These are phyloP conservation scores for Anguilla marmorata DNA, from an alignment of 2,797 vertebrate species.

Conservation along the genomic window DNA sequence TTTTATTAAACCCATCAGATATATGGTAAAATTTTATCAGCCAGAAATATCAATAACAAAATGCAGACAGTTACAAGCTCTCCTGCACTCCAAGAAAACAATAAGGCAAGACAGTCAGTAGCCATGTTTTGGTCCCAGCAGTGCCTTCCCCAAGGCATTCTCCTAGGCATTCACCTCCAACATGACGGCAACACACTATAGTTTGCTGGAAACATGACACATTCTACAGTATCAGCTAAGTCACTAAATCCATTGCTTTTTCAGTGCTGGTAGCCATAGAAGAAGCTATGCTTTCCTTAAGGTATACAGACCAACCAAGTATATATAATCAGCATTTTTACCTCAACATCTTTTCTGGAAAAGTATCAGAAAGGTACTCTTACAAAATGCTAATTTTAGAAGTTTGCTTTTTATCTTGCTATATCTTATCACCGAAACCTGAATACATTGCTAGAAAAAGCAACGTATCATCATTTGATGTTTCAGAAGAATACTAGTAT, in stretches of 20 bases:
- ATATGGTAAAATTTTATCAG: background rate
- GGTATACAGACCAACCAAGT: background rate
- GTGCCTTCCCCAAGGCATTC: background rate
- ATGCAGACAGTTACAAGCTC: background rate
- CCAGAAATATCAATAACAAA: background rate
- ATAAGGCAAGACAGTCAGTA: background rate
- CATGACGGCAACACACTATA: background rate
- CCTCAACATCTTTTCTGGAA: background rate
- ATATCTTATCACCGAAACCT: background rate
- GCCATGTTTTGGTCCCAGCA: background rate
- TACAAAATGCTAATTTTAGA: background rate
- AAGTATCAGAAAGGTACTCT: background rate
- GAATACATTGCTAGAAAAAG: background rate
- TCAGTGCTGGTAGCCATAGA: background rate
- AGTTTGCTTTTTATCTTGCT: background rate
- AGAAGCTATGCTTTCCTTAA: background rate
- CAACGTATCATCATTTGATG: background rate
- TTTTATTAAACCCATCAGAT: conserved; percentile 4
- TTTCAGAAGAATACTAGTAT: background rate
- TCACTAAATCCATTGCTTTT: background rate
- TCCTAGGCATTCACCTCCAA: background rate
- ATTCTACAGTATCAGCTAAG: background rate
- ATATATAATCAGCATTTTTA: background rate
- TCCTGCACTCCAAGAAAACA: background rate
- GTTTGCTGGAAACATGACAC: background rate